A percentile compares a stretch with the other conserved stretches of the same genome.
Evolutionary conservation across 2,888 invertebrate species (phyloP).

Genomic region (Patella ulyssiponensis): DNA sequence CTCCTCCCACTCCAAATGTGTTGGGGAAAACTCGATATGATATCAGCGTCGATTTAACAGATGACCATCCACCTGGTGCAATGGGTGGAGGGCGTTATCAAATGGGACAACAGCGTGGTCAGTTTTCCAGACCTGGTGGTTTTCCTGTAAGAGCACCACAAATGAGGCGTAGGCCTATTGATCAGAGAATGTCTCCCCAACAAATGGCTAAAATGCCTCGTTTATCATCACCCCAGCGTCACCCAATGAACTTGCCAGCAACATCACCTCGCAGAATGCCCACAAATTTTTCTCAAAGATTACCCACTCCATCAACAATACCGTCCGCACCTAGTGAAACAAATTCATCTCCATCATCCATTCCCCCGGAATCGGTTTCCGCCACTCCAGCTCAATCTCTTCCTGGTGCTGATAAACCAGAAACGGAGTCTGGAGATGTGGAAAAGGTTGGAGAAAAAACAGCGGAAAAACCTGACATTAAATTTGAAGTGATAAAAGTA

Average conservation of each 20-base stretch:
- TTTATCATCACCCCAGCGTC: constrained; percentile 4
- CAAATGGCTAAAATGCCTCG: constrained; percentile 11
- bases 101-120: background rate
- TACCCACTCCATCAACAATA: constrained; percentile 1
- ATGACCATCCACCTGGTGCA: background rate
- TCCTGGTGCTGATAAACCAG: constrained; percentile 12
- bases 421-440: background rate
- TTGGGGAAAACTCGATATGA: constrained; percentile 9
- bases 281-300: background rate
- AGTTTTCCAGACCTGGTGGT: background rate
- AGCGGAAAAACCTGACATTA: constrained; percentile 5
- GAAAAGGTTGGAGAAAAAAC: background rate
- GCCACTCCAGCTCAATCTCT: constrained; percentile 1
- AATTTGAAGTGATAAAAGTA: constrained; percentile 11
- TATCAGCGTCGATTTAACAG: constrained; percentile 1
- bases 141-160: background rate
- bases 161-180: background rate
- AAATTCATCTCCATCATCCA: background rate
- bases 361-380: background rate
- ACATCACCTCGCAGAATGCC: background rate
- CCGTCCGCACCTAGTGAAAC: background rate
- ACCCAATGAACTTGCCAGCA: background rate
- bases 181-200: background rate
- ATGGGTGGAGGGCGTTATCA: background rate
- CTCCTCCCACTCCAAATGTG: constrained; percentile 7